Percentiles rank a stretch among this genome's conserved stretches.
Evolutionary conservation across 2,888 invertebrate genomes (phyloP).

Genomic region (Euphydryas editha): DNA sequence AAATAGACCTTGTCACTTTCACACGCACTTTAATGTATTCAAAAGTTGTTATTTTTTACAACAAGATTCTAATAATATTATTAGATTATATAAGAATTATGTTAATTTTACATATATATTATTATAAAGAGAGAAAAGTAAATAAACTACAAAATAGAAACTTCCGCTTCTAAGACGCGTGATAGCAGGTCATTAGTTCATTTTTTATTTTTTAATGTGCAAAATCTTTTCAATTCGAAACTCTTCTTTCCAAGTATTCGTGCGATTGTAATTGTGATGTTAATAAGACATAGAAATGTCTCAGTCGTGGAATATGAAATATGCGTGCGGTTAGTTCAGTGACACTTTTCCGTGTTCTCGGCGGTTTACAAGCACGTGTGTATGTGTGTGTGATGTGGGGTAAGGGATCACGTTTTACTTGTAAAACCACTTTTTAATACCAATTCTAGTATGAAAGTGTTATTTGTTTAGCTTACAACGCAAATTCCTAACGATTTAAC

Average conservation of each 20-base stretch:
- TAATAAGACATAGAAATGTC: conserved; percentile 5
- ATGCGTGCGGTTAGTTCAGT: conserved; percentile 22
- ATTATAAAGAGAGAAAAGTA: not conserved
- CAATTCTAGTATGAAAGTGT: not conserved
- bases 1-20: too few species aligned
- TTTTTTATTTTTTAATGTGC: conserved; percentile 12
- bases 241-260: conserved; percentile 19
- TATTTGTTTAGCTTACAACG: not conserved
- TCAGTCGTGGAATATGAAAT: conserved; percentile 17
- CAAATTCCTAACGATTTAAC: not conserved
- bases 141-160: not conserved
- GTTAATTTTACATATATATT: not conserved
- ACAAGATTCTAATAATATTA: too few species aligned
- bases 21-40: too few species aligned
- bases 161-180: not conserved
- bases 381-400: too few species aligned
- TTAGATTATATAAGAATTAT: too few species aligned
- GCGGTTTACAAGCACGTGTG: not conserved
- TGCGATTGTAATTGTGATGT: conserved; percentile 15
- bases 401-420: conserved; percentile 4
- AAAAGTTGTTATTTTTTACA: too few species aligned
- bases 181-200: conserved; percentile 17
- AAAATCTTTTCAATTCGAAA: not conserved
- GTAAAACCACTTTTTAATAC: not conserved
- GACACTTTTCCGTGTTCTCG: conserved; percentile 24